Evolutionary conservation across 2,797 vertebrate species (phyloP).

Genomic region (Enteromius mattozi): DNA sequence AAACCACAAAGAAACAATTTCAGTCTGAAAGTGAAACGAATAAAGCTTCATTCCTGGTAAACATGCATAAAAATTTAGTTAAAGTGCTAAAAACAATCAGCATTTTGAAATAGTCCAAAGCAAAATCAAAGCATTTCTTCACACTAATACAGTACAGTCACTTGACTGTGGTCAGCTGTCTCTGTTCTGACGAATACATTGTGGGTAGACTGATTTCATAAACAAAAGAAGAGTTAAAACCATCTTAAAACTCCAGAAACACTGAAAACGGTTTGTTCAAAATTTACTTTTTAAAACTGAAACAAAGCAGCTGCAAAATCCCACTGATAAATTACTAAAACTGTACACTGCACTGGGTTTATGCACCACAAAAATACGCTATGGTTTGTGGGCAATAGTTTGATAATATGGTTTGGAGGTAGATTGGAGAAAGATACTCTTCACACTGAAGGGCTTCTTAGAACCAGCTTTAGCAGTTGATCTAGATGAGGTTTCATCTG

Average conservation of each 20-base stretch:
- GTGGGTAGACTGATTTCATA: not conserved
- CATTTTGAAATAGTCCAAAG: not conserved
- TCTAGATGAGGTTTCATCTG: not conserved
- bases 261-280: not conserved
- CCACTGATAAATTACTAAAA: not conserved
- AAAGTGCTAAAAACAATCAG: not conserved
- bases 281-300: not conserved
- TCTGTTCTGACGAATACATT: not conserved
- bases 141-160: not conserved
- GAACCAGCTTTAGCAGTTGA: not conserved
- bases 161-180: not conserved
- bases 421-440: not conserved
- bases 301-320: not conserved
- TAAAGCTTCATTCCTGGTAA: not conserved
- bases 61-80: not conserved
- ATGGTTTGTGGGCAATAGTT: not conserved
- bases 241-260: not conserved
- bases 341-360: not conserved
- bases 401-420: not conserved
- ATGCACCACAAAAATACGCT: not conserved
- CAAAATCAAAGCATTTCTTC: not conserved
- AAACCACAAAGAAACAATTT: not conserved
- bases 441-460: not conserved
- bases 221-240: not conserved
- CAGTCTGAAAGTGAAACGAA: not conserved